Evolutionary conservation across 2,888 invertebrate genomes (phyloP), one percentile per base, ranked within the genome.

Genomic region (Arctia plantaginis): DNA sequence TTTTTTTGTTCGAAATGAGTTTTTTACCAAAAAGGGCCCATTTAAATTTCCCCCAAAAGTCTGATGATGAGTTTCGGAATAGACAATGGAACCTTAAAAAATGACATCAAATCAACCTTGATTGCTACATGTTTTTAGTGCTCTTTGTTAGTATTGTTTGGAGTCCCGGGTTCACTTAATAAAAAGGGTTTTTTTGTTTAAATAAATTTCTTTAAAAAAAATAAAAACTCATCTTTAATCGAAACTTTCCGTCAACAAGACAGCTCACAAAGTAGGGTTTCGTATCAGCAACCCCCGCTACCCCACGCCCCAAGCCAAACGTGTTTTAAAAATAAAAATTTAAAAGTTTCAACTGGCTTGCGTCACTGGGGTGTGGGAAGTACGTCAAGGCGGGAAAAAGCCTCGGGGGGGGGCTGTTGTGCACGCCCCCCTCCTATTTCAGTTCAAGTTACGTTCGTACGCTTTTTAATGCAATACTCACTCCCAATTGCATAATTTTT

Each of bases 351-450:
- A 86, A 83, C 80, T 79, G 76, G 87, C 86, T 88, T 90, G 86
- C 91, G 91, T 91, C 91, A 91, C 89, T 69, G 88, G 86, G 89
- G 88, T 84, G 87, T 88, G 87, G 82, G 82, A 79, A 68, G 85
- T 90, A 91, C 91, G 91, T 91, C 91, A 91, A 85, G 70, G 76
- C 77, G 88, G 89, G 91, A 91, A 91, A 88, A 91, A 89, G 91
- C 90, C 86, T n/a, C 90, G 88, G 83, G 80, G 82, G 75, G 68
- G 79, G 79, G 77, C 70, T 78, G 80, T 74, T 74, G 81, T 77
- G 78, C 75, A 76, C 80, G 82, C 80, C 80, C 80, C 74, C 77
- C 74, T 84, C 64, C 78, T 83, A 79, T 82, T 81, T 64, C 77
- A 80, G 75, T 76, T 74, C 35, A 74, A 80, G 76, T 73, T 82